Percentiles rank a stretch among this genome's conserved stretches.
Conservation (phyloP, 2,888 invertebrate genomes). For the Syrista parreyssii region DNA sequence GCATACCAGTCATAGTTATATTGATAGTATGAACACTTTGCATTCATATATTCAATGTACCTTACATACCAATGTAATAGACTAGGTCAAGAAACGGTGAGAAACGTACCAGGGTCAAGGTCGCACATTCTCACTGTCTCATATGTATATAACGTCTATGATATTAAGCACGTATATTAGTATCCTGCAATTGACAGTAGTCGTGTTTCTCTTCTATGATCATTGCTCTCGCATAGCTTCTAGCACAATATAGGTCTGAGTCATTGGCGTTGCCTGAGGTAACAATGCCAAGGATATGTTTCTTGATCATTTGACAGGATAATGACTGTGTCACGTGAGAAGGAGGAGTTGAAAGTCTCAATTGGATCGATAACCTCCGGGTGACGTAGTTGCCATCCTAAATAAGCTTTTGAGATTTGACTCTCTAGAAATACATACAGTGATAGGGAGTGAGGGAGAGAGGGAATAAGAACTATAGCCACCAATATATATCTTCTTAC, state of each 20-base stretch:
- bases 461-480: background rate
- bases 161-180: background rate
- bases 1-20: background rate
- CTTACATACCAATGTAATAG: background rate
- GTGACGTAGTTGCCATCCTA: background rate
- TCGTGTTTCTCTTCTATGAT: background rate
- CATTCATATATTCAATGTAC: background rate
- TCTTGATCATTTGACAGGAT: background rate
- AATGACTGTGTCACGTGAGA: background rate
- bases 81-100: background rate
- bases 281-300: background rate
- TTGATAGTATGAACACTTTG: background rate
- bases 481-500: background rate
- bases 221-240: background rate
- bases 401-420: background rate
- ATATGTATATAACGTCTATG: too few relatives aligned
- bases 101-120: background rate
- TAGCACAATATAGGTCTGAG: background rate
- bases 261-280: background rate
- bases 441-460: background rate
- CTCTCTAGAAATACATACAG: background rate
- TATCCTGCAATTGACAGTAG: background rate
- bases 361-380: background rate
- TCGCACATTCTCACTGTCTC: background rate
- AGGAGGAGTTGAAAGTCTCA: background rate